Evolutionary conservation across 2,888 invertebrate species (phyloP), one percentile per base, ranked within the genome.

Genomic region (Aleiodes alternator): DNA sequence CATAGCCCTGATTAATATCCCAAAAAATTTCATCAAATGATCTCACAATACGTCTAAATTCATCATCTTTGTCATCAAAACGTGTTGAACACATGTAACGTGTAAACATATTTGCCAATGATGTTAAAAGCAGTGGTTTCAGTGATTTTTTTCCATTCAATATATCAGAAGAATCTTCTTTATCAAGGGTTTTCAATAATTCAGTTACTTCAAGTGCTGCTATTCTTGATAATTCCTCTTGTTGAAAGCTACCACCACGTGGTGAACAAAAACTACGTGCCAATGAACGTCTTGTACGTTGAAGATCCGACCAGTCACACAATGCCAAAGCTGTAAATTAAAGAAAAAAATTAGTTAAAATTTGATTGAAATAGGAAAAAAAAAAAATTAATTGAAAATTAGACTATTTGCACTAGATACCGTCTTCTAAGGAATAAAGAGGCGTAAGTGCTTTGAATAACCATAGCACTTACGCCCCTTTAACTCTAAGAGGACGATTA

Each of bases 1-100:
- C 95, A 87, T 96, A 96, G 0, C 96, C 96, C 83, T 96, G 96
- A 87, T 97, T 97, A 79, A 97, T 96, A 86, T 97, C 96, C 94
- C 95, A 96, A 90, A 97, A 97, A 69, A 97, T 96, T 82, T 95
- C 94, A 83, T 97, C 97, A 87, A 96, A 97, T 75, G 92, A 92
- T 31, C 93, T 90, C 0, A 96, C 95, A 6, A 94, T 91, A 74
- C 91, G 91, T 66, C 91, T 90, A 90, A 96, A 97, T 16, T 93
- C 93, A 0, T 84, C 74, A 80, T 96, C 95, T 12, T 93, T 91
- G 73, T 94, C 92, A 55, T 93, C 92, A 83, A 96, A 96, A 1
- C 94, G 91, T 0, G 93, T 92, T n/a, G 94, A 95, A 89, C 96
- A 96, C 95, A 97, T 96, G 90, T 96, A 96, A 79, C 94, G 93